These are phyloP conservation scores for Panthera uncia DNA, from an alignment of 2,113 vertebrate genomes.

Conservation along the genomic window DNA sequence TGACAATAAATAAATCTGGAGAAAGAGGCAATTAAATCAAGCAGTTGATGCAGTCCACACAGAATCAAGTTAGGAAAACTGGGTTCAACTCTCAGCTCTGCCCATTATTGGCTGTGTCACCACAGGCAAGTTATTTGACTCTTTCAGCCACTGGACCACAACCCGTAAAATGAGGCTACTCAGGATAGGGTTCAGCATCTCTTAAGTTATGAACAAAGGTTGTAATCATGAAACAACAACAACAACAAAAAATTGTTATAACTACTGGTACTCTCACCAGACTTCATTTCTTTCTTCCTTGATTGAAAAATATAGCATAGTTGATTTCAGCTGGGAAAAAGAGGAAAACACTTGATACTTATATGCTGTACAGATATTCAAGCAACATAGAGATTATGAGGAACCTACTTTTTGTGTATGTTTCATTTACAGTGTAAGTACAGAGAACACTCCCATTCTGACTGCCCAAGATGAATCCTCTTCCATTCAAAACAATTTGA, in stretches of 20 bases:
- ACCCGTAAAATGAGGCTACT: not conserved
- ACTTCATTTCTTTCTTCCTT: not conserved
- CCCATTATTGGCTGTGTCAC: not conserved
- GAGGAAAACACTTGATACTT: not conserved
- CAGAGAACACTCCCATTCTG: conserved; percentile 85
- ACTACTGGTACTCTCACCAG: not conserved
- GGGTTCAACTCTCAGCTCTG: not conserved
- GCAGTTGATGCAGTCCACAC: fast-evolving
- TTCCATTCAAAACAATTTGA: conserved; percentile 92
- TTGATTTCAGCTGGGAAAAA: not conserved
- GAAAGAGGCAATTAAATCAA: not conserved
- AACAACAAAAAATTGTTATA: not conserved
- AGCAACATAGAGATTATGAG: fast-evolving
- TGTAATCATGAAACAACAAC: not conserved
- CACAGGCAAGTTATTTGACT: not conserved
- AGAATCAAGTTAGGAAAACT: not conserved
- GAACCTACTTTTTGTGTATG: conserved; percentile 88
- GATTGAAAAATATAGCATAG: not conserved
- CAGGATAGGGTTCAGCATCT: not conserved
- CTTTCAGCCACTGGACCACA: not conserved
- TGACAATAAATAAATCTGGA: not conserved
- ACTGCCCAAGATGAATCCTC: conserved; percentile 88
- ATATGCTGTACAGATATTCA: not conserved
- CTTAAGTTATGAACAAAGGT: not conserved
- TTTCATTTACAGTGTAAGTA: conserved; percentile 88